Evolutionary conservation across 2,888 invertebrate genomes (phyloP).

Genomic region (Iphiclides podalirius): DNA sequence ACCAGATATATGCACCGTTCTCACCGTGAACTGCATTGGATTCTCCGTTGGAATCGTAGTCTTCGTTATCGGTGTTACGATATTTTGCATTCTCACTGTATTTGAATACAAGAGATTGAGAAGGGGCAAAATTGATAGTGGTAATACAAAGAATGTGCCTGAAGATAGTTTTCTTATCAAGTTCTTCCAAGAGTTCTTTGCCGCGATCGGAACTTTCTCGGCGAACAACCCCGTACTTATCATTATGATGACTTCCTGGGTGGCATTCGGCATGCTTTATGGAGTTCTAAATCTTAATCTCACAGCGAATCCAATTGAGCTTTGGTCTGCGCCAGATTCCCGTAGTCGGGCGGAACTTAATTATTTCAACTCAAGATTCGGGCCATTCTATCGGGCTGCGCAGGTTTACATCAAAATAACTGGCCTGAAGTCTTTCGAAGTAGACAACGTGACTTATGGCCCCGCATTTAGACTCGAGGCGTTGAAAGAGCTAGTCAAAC

Average conservation of each 20-base stretch:
- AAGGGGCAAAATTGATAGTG: slow-evolving; percentile 8
- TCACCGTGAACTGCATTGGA: slow-evolving; percentile 82
- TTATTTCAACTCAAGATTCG: slow-evolving; percentile 92
- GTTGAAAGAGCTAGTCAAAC: slow-evolving; percentile 83
- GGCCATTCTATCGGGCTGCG: slow-evolving; percentile 93
- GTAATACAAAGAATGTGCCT: slow-evolving; percentile 34
- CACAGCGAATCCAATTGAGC: slow-evolving; percentile 93
- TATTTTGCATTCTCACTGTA: slow-evolving; percentile 51
- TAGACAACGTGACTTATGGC: slow-evolving; percentile 81
- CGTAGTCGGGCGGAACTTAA: slow-evolving; percentile 90
- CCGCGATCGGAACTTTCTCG: slow-evolving; percentile 75
- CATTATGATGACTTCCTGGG: slow-evolving; percentile 82
- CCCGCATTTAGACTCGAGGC: slow-evolving; percentile 90
- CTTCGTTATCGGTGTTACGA: slow-evolving; percentile 58
- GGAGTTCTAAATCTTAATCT: slow-evolving; percentile 86
- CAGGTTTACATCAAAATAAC: slow-evolving; percentile 90
- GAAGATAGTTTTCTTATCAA: slow-evolving; percentile 27
- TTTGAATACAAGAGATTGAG: slow-evolving; percentile 33
- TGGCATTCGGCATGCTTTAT: slow-evolving; percentile 79
- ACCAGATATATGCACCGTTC: slow-evolving; percentile 75
- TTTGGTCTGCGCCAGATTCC: slow-evolving; percentile 94
- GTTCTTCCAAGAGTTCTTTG: slow-evolving; percentile 52
- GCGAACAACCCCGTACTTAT: slow-evolving; percentile 84
- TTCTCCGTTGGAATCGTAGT: slow-evolving; percentile 81
- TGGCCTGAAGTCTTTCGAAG: slow-evolving; percentile 62